A percentile compares a stretch with the other conserved stretches of the same genome.
These are phyloP conservation scores for Anisognathus igniventris DNA, from an alignment of 2,797 vertebrate species.

Conservation along the genomic window DNA sequence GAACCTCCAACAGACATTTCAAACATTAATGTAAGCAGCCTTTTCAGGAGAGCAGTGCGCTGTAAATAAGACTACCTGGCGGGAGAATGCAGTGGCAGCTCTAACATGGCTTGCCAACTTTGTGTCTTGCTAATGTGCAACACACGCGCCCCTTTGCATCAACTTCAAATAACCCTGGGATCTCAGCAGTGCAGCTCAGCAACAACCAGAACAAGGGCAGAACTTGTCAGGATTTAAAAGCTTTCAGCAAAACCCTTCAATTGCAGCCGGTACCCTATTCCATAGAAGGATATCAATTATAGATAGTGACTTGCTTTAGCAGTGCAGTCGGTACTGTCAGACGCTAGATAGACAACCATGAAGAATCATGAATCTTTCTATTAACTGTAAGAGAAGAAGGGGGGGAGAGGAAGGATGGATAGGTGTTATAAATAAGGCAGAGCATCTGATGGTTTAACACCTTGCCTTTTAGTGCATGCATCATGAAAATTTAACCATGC, in stretches of 20 bases:
- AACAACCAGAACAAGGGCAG: conserved; percentile 85
- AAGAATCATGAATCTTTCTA: conserved; percentile 97
- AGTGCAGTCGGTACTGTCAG: conserved; percentile 91
- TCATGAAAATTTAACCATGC: conserved; percentile 65
- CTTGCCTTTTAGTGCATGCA: conserved; percentile 61
- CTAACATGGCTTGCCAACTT: conserved; percentile 44
- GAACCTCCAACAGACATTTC: neutral
- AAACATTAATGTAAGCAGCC: conserved; percentile 15
- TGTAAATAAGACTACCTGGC: conserved; percentile 56
- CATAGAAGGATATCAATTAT: conserved; percentile 99
- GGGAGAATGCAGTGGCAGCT: conserved; percentile 3
- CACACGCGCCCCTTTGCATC: conserved; percentile 60
- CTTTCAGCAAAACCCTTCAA: conserved; percentile 95
- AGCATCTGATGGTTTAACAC: conserved; percentile 69
- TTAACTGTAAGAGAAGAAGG: conserved; percentile 82
- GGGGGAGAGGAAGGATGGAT: conserved; percentile 52
- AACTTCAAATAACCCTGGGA: conserved; percentile 75
- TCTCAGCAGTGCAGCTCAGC: conserved; percentile 73
- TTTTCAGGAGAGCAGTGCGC: neutral
- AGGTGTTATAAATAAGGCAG: conserved; percentile 79
- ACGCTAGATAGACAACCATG: conserved; percentile 93
- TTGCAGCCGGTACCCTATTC: conserved; percentile 93
- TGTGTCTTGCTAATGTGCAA: conserved; percentile 70
- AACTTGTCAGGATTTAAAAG: conserved; percentile 97
- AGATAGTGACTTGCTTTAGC: conserved; percentile 98